phyloP scores from a whole-genome alignment of 2,888 invertebrate genomes.

The Clostera curtula region DNA sequence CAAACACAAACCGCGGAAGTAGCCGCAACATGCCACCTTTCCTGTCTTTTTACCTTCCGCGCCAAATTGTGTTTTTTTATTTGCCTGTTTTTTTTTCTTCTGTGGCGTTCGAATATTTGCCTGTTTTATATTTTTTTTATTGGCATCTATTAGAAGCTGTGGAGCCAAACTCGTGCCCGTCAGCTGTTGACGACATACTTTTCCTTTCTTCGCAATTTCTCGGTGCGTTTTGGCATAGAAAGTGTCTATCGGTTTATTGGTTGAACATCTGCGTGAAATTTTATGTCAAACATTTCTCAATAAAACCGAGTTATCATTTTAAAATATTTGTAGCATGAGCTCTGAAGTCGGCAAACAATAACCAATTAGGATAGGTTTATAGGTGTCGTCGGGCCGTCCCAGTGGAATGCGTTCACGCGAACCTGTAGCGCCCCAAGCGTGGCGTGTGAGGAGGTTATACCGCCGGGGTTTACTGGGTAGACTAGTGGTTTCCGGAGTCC shows the following conservation, averaged over 20 bases:
- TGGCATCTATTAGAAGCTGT: conserved; percentile 42
- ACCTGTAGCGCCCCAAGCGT: no score
- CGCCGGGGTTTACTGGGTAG: no score
- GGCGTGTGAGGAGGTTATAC: no score
- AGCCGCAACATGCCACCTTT: conserved; percentile 64
- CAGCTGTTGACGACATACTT: conserved; percentile 44
- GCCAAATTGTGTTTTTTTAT: conserved; percentile 57
- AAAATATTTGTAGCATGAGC: no score
- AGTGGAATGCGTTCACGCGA: no score
- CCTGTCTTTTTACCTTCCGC: conserved; percentile 60
- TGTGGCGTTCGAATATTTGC: no score
- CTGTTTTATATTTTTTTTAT: conserved; percentile 38
- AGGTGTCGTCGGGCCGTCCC: no score
- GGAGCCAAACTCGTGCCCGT: conserved; percentile 59
- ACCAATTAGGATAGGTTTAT: no score
- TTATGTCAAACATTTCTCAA: no score
- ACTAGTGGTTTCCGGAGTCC: no score
- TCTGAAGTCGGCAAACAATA: no score
- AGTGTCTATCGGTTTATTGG: conserved; percentile 10
- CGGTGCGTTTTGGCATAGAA: conserved; percentile 20
- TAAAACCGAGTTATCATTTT: no score
- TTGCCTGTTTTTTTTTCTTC: neutral
- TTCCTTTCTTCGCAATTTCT: conserved; percentile 39
- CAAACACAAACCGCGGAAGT: conserved; percentile 57
- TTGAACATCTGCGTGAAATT: conserved; percentile 19